Base-by-base conservation (phyloP, 2,113 vertebrate species). In the Cettia cetti region DNA sequence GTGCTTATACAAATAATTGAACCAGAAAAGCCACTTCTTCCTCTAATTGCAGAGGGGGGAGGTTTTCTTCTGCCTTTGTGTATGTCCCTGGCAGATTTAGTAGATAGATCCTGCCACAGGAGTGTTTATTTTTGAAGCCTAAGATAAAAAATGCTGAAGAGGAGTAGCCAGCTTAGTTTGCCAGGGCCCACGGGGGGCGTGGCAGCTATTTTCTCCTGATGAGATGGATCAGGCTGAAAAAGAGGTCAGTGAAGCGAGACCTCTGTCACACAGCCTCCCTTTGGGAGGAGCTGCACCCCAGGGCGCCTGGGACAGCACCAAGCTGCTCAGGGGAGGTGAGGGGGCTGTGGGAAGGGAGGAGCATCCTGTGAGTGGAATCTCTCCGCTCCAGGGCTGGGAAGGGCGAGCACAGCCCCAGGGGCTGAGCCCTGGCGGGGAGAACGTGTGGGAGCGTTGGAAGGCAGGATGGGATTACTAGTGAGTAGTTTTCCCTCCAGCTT, bases 401-500 rank as follows among this genome's bases (percentile, higher is more conserved):
- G 65, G 82, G 37, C 4, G 0, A 9, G 54, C 23, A 3, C 72
- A 77, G 6, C 1, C 4, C 66, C 2, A n/a, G 66, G 72, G 79
- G 26, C 71, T 10, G 50, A 88, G 63, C 76, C 65, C 74, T 79
- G 10, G 19, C 0, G 0, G n/a, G 49, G 44, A 94, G 74, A 90
- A 11, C 8, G 0, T 52, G 94, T 61, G 94, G 82, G 82, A 82
- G 92, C 18, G 0, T 50, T 96, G 92, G 87, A 71, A 93, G 90
- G 35, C 75, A 75, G 95, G 79, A 76, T 88, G 79, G 82, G 75
- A 95, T 96, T 95, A 93, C 92, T 68, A 96, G 90, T 20, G 90
- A 96, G 96, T 96, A 82, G 92, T 95, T 95, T 96, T 95, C 92
- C 93, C 93, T 93, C 89, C 39, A 96, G 94, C 94, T 93, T 86